Percentiles rank a stretch among this genome's conserved stretches.
Conservation (phyloP, 1,140 invertebrate species). For the Caerostris extrusa region DNA sequence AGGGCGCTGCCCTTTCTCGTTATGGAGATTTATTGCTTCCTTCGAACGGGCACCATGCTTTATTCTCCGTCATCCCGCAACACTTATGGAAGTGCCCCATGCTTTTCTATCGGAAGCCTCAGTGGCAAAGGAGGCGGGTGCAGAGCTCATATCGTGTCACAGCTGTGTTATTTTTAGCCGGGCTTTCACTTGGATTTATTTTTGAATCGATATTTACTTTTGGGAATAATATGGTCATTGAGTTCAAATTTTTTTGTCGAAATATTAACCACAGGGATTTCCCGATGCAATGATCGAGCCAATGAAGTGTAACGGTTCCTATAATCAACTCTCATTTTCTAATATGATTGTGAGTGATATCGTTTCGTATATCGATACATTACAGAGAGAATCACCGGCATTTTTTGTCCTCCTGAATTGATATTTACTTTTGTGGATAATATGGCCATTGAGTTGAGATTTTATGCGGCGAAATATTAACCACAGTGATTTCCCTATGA, state of each 20-base stretch:
- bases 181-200: neutral
- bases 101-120: neutral
- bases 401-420: neutral
- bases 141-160: neutral
- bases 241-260: too few species aligned
- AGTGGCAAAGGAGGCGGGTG: neutral
- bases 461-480: too few species aligned
- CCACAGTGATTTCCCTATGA: too few species aligned
- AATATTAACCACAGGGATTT: too few species aligned
- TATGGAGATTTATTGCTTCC: conserved; percentile 35
- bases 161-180: neutral
- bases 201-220: neutral
- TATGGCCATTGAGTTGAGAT: neutral
- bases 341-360: too few species aligned
- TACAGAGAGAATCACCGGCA: too few species aligned
- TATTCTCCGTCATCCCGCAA: neutral
- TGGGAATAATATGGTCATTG: neutral
- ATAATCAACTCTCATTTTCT: too few species aligned
- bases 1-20: conserved; percentile 16
- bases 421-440: neutral
- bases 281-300: too few species aligned
- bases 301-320: too few species aligned
- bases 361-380: too few species aligned
- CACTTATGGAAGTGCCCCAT: neutral
- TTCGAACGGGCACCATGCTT: conserved; percentile 4